Evolutionary conservation across 2,797 vertebrate species (phyloP).

Genomic region (Tenualosa thibaudeaui): DNA sequence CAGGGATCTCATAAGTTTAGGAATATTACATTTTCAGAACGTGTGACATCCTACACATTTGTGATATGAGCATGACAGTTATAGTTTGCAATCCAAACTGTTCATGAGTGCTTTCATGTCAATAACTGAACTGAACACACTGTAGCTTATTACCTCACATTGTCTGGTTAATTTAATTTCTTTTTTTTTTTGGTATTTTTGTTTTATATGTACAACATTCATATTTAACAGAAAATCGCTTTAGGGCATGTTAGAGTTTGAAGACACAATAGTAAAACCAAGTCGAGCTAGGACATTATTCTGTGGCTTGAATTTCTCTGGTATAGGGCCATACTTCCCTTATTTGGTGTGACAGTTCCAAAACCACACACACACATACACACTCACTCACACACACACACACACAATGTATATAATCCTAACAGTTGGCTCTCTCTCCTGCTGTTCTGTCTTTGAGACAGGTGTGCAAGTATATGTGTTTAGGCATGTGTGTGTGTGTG

Average conservation of each 20-base stretch:
- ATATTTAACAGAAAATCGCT: neutral
- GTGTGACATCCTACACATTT: neutral
- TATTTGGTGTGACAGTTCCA: conserved; percentile 50
- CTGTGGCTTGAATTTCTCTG: conserved; percentile 51
- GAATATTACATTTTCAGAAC: conserved; percentile 14
- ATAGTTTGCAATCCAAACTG: neutral
- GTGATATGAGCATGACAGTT: neutral
- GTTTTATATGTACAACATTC: neutral
- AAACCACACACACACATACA: conserved; percentile 46
- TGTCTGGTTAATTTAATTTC: neutral
- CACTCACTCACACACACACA: conserved; percentile 27
- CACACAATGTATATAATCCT: conserved; percentile 30
- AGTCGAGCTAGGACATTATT: conserved; percentile 11
- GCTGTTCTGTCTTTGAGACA: conserved; percentile 38
- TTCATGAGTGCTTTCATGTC: neutral
- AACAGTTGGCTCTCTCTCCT: conserved; percentile 13
- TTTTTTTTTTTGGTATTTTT: neutral
- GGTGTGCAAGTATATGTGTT: conserved; percentile 3
- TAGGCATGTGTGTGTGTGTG: conserved; percentile 29
- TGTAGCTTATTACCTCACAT: neutral
- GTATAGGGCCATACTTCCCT: conserved; percentile 39
- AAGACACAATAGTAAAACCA: conserved; percentile 14
- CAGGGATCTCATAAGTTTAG: neutral
- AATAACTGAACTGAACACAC: neutral
- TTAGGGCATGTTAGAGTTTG: neutral